A percentile compares a stretch with the other conserved stretches of the same genome.
Conservation (phyloP, 2,888 invertebrate genomes). For the Agrotis segetum region DNA sequence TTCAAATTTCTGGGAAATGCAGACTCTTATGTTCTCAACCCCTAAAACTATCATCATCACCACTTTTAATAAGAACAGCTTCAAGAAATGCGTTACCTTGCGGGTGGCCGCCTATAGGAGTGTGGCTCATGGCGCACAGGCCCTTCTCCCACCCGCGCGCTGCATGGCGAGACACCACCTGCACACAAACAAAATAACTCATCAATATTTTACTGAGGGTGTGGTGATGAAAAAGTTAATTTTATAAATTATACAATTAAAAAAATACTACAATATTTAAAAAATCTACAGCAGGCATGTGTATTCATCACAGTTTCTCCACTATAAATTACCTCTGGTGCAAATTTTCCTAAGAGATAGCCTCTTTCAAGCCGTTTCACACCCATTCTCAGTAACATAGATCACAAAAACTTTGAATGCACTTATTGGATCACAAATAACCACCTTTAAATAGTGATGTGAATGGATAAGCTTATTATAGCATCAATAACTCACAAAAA, state of each 20-base stretch:
- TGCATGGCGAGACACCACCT: slow-evolving; percentile 92
- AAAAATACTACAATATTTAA: not conserved
- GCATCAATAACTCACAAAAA: slow-evolving; percentile 46
- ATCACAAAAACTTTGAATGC: slow-evolving; percentile 10
- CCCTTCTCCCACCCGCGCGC: slow-evolving; percentile 91
- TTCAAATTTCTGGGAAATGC: not conserved
- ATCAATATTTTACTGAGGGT: not conserved
- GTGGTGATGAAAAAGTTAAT: not conserved
- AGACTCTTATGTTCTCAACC: too few relatives aligned
- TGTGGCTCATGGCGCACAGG: slow-evolving; percentile 92
- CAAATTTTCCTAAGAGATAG: slow-evolving; percentile 32
- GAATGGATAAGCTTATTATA: slow-evolving; percentile 24
- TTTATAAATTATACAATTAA: not conserved
- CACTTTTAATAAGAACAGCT: not conserved
- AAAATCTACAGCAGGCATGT: not conserved
- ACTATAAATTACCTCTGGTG: slow-evolving; percentile 41
- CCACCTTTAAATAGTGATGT: slow-evolving; percentile 15
- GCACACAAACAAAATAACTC: slow-evolving; percentile 49
- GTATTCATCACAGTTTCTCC: not conserved
- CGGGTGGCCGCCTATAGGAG: slow-evolving; percentile 91
- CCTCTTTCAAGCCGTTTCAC: slow-evolving; percentile 46
- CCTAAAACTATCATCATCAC: not conserved
- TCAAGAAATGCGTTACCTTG: slow-evolving; percentile 79
- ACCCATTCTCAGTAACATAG: slow-evolving; percentile 44
- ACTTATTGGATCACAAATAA: slow-evolving; percentile 12